phyloP scores from a whole-genome alignment of 2,888 invertebrate genomes.

The Mallateleia sp. region DNA sequence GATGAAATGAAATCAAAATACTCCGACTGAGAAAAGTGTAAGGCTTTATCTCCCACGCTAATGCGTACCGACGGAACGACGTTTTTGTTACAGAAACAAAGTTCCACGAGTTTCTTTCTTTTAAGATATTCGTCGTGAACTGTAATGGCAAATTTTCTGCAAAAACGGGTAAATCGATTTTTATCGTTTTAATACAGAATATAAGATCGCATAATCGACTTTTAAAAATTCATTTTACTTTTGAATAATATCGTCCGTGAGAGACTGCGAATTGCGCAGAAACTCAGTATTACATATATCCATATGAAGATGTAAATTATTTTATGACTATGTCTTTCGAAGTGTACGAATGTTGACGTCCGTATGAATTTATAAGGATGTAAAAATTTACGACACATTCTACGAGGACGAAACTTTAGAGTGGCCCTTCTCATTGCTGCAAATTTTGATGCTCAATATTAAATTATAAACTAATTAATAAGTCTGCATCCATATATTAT shows the following conservation, averaged over 20 bases:
- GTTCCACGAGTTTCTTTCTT: not conserved
- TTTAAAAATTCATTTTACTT: not conserved
- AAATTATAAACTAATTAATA: too few relatives aligned
- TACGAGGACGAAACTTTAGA: not conserved
- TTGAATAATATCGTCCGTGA: not conserved
- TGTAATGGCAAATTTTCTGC: not conserved
- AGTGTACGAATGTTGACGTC: not conserved
- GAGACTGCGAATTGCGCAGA: not conserved
- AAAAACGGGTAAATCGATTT: not conserved
- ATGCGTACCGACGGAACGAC: not conserved
- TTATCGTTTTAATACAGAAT: not conserved
- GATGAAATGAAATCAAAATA: too few relatives aligned
- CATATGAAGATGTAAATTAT: slow-evolving; percentile 1
- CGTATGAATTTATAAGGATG: slow-evolving; percentile 2
- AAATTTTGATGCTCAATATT: too few relatives aligned
- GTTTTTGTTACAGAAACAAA: not conserved
- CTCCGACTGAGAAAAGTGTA: too few relatives aligned
- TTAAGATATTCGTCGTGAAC: not conserved
- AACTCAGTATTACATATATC: not conserved
- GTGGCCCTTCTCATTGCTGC: not conserved
- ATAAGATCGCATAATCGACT: not conserved
- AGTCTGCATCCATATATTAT: not conserved
- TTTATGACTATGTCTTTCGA: not conserved
- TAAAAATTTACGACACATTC: not conserved
- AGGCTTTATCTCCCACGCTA: too few relatives aligned